Evolutionary conservation across 2,888 invertebrate genomes (phyloP).

Genomic region (Caenorhabditis zanzibari): DNA sequence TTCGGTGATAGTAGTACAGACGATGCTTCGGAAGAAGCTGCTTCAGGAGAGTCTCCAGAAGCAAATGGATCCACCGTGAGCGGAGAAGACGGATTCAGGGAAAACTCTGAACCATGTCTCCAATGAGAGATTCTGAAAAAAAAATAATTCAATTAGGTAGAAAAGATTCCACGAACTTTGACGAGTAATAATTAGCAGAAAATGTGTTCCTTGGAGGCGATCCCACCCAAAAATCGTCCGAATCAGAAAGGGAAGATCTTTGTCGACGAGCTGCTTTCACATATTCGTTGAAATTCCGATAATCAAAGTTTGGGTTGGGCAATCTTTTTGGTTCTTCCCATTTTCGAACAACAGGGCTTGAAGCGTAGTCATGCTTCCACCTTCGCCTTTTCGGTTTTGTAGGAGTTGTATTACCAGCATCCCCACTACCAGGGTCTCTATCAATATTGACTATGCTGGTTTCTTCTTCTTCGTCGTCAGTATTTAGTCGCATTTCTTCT

Average conservation of each 20-base stretch:
- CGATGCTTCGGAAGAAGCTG: conserved; percentile 21
- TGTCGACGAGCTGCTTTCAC: conserved; percentile 22
- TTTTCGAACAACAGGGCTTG: neutral
- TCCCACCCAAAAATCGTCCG: conserved; percentile 32
- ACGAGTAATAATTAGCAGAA: conserved; percentile 21
- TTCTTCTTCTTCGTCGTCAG: conserved; percentile 46
- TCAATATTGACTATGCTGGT: conserved; percentile 25
- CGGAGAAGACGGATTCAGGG: conserved; percentile 17
- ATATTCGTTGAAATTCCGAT: conserved; percentile 38
- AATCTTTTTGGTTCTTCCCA: conserved; percentile 13
- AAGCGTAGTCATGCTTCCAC: conserved; percentile 47
- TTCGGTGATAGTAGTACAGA: conserved; percentile 10
- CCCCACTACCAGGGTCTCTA: neutral
- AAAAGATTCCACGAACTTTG: conserved; percentile 4
- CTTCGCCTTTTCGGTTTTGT: conserved; percentile 8
- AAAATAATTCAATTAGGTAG: neutral
- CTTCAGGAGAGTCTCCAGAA: conserved; percentile 44
- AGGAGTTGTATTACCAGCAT: conserved; percentile 11
- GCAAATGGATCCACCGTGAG: conserved; percentile 33
- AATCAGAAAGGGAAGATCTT: conserved; percentile 34
- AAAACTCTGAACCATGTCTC: neutral
- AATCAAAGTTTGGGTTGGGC: conserved; percentile 36
- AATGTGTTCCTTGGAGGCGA: conserved; percentile 4
- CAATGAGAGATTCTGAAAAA: conserved; percentile 39
- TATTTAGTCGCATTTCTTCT: conserved; percentile 48